Percentiles rank a stretch among this genome's conserved stretches.
Evolutionary conservation across 2,797 vertebrate genomes (phyloP).

Genomic region (Dipus sagitta): DNA sequence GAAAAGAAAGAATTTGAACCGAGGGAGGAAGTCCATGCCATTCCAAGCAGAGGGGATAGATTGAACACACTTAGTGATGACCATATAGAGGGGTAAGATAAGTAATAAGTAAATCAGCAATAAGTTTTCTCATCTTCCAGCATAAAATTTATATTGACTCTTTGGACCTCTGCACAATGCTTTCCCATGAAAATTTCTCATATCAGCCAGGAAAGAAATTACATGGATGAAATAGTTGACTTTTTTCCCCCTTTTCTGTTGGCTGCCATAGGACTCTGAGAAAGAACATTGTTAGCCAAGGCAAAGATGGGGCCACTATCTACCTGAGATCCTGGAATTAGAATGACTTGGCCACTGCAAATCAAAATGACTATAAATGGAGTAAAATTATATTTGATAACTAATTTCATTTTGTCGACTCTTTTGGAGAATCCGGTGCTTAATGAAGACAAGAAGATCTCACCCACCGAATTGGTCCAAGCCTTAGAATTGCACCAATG

Average conservation of each 20-base stretch:
- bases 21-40: not conserved
- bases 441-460: not conserved
- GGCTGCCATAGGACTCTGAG: not conserved
- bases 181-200: slow-evolving; percentile 27
- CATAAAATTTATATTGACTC: not conserved
- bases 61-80: not conserved
- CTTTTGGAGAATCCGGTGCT: not conserved
- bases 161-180: not conserved
- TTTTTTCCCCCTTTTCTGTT: not conserved
- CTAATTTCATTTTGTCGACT: not conserved
- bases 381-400: not conserved
- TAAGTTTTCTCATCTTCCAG: not conserved
- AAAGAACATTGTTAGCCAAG: not conserved
- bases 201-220: not conserved
- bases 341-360: not conserved
- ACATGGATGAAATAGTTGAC: not conserved
- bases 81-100: not conserved
- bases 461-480: accelerated
- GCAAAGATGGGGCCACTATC: not conserved
- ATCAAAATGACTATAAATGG: not conserved
- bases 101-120: not conserved
- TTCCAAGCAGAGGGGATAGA: not conserved
- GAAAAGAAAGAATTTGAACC: not conserved
- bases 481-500: too few species aligned
- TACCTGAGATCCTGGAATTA: not conserved